Base-by-base conservation (phyloP, 2,888 invertebrate genomes). In the Trichacis sp. region DNA sequence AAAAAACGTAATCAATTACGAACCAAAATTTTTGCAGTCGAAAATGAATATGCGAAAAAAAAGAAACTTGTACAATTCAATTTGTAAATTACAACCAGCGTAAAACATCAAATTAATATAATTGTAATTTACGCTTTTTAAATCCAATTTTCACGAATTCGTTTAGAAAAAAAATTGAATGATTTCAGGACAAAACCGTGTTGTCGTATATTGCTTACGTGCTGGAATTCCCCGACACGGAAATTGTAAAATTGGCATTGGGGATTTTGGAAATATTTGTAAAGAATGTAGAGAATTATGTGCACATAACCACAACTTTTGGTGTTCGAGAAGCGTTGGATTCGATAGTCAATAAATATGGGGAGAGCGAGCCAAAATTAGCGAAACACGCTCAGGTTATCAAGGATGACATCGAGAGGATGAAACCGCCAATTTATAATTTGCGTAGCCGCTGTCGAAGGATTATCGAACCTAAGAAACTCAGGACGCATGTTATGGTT, bases 391-490 rank as follows among this genome's bases (percentile, higher is more conserved):
- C 84, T 0, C 80, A 82, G 43, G 63, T 71, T 45, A 72, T 84
- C n/a, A 82, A 79, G 40, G 77, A 84, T 59, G 78, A 81, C 30
- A 83, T 84, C 61, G 84, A 84, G 54, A 75, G 83, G 19, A 84
- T 84, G 80, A 84, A 84, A 68, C 84, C 84, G 15, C 84, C 82
- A 5, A 84, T 84, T 73, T 82, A 83, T 49, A 84, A 84, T 70
- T 73, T 84, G 40, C 77, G 82, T n/a, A 84, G 82, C 46, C 75
- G 84, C 24, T 84, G 84, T 56, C 73, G 83, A 47, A 74, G 84
- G 64, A 82, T 84, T 17, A 84, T 84, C 33, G 84, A 84, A 62
- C 83, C 83, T 12, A 84, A 82, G 60, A 84, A 82, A 59, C 59
- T 84, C 0, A 82, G 77, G 55, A 83, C 83, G 19, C 84, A 84